Base-by-base conservation (phyloP, 2,888 invertebrate species). In the Eupithecia inturbata region DNA sequence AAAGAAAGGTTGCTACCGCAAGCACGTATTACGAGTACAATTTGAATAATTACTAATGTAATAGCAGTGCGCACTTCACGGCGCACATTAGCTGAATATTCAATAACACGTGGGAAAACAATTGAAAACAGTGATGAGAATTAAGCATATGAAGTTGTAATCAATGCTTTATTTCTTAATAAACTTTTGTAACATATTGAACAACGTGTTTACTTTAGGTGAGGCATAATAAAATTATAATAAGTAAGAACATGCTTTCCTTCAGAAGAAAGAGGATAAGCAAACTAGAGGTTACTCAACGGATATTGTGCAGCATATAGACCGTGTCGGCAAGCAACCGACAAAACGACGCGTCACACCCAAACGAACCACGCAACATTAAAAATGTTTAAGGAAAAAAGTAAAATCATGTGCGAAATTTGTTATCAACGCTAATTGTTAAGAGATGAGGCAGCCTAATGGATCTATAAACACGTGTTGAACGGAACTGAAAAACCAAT, bases 271-370 rank as follows among this genome's bases (percentile, higher is more conserved):
- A 87, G 83, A 83, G 80, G 78, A 87, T 87, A 86, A 86, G 86
- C 85, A 83, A 91, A 87, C 87, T 87, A 85, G 86, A 88, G 91
- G 90, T 91, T 88, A 87, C 84, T 82, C 87, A 85, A 82, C 88
- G 89, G 91, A 92, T 92, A 86, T 87, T 86, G 82, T 73, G 80
- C 77, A 84, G 89, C 90, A 93, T 93, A 84, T 92, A 93, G 93
- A 94, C 93, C 93, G 93, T 89, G 89, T 92, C 92, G 89, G 86
- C 88, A 90, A 90, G 89, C 72, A 87, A 86, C 87, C 88, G 89
- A 91, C 91, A 92, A 92, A 93, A 91, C 90, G 89, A 85, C 84
- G 86, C 89, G 91, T 93, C 90, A 93, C 91, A 91, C 91, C 87
- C 83, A 92, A 92, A 90, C 88, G 89, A 88, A 81, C 87, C 88